phyloP scores from a whole-genome alignment of 2,113 vertebrate genomes.

The Chionodraco myersi region DNA sequence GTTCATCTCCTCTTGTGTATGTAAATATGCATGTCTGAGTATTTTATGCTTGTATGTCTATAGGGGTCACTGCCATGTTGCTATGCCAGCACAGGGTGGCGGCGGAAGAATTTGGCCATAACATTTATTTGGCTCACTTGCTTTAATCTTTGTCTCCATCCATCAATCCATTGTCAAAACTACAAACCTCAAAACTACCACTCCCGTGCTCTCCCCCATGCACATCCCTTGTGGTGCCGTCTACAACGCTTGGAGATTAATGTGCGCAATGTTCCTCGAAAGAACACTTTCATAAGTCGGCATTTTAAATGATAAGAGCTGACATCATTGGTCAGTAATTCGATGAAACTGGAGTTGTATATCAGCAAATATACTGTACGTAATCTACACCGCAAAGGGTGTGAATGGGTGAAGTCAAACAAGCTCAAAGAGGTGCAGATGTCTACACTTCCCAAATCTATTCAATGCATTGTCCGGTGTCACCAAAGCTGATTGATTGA shows the following conservation, averaged over 20 bases:
- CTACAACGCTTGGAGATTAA: conserved; percentile 47
- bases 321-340: neutral
- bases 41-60: neutral
- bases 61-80: conserved; percentile 52
- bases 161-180: conserved; percentile 42
- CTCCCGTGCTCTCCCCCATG: neutral
- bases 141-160: conserved; percentile 12
- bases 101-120: conserved; percentile 39
- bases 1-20: conserved; percentile 1
- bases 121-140: conserved; percentile 7
- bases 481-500: no score
- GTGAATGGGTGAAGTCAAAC: neutral
- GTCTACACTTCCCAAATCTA: no score
- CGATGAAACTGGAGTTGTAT: neutral
- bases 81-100: conserved; percentile 49
- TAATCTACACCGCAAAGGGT: no score
- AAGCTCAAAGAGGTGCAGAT: neutral
- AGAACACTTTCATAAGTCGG: neutral
- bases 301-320: neutral
- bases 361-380: neutral
- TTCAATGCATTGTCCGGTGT: neutral
- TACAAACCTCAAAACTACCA: conserved; percentile 19
- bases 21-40: neutral
- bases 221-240: neutral
- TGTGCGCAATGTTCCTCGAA: neutral